Evolutionary conservation across 1,140 invertebrate genomes (phyloP), one percentile per base, ranked within the genome.

Genomic region (Aleiodes sp.): DNA sequence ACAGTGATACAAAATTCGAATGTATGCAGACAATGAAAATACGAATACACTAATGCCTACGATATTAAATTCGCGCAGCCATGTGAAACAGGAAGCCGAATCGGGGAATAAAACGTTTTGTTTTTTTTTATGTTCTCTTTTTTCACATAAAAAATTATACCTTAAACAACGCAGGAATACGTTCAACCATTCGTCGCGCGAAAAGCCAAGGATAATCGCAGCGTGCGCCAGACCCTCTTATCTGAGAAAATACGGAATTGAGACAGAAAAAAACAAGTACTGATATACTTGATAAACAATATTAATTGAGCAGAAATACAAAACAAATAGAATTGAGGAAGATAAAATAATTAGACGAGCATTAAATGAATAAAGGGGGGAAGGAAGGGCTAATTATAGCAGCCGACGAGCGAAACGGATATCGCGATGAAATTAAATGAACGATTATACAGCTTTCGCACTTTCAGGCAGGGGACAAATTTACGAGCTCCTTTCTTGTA

Each of bases 131-230:
- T 56, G 4, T 56, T 28, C 52, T 56, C 8, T 56, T 56, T 7
- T 4, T 46, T 10, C 52, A 56, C n/a, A 46, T 56, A 56, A 16
- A 26, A 56, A 16, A 28, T 56, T 56, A 56, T 56, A 56, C 52
- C 56, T 31, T 59, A 31, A 2, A 14, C 9, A 24, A 52, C 46
- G 46, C 26, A 52, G 46, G 26, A 31, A 59, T 29, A 52, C 46
- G 56, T 59, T 59, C 56, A 59, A 59, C 24, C 56, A 59, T 59
- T 59, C 1, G 56, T 31, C 28, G 56, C n/a, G 56, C 46, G 28
- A 2, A 31, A 59, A 59, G 56, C 56, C 56, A 59, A 26, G 56
- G 56, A 26, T n/a, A 12, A 59, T 59, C 56, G n/a, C 56, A 59
- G 28, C 56, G 28, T 59, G 28, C 12, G 28, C 28, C 56, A 59